Conservation (phyloP, 2,888 invertebrate genomes). For the Blomia tropicalis region DNA sequence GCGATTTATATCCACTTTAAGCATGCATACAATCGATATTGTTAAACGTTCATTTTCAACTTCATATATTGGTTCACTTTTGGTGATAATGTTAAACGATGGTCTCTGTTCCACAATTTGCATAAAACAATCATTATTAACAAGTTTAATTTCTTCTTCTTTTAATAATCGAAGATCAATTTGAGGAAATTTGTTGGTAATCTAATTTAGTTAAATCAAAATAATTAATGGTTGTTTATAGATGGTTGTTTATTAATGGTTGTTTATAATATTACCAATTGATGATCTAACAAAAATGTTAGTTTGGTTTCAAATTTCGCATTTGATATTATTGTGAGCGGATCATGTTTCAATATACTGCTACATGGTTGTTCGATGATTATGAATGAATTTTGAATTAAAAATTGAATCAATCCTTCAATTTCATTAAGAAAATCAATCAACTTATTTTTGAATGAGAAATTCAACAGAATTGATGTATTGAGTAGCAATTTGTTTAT, state of each 20-base stretch:
- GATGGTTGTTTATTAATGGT: not conserved
- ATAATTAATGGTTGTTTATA: not conserved
- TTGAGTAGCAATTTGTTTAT: not conserved
- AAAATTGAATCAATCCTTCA: not conserved
- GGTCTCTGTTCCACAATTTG: not conserved
- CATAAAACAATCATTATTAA: not conserved
- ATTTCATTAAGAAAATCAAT: not conserved
- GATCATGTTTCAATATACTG: slow-evolving; percentile 9
- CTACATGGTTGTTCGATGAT: slow-evolving; percentile 7
- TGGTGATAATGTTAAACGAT: slow-evolving; percentile 10
- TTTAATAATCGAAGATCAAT: slow-evolving; percentile 8
- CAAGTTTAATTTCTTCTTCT: not conserved
- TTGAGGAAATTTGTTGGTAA: not conserved
- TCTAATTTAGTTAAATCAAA: too few relatives aligned
- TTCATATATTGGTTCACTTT: not conserved
- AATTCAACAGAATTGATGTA: not conserved
- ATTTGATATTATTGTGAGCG: slow-evolving; percentile 9
- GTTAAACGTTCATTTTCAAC: not conserved
- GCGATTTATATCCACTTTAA: slow-evolving; percentile 17
- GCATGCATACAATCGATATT: not conserved
- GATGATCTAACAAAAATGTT: not conserved
- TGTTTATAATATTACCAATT: slow-evolving; percentile 4
- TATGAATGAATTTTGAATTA: not conserved
- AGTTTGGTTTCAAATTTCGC: slow-evolving; percentile 13
- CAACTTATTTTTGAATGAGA: not conserved